phyloP scores from a whole-genome alignment of 2,113 vertebrate genomes.

The Mirza zaza region DNA sequence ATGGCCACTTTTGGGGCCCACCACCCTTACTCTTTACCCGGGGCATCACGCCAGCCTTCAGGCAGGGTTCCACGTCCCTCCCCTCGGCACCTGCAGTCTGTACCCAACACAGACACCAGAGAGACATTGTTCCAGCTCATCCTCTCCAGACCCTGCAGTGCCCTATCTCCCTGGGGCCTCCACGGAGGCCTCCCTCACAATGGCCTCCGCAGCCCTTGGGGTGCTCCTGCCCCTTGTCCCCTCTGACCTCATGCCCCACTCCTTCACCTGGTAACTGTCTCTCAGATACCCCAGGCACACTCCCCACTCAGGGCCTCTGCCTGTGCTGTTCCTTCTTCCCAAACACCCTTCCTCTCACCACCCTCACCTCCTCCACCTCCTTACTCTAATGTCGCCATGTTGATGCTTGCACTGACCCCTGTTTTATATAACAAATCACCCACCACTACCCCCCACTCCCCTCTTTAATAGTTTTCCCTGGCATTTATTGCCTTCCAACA shows the following conservation, averaged over 20 bases:
- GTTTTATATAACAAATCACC: neutral
- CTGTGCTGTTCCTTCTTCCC: neutral
- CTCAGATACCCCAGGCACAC: neutral
- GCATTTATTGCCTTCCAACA: neutral
- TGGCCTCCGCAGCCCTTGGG: neutral
- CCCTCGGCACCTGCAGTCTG: fast-evolving
- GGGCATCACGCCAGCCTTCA: neutral
- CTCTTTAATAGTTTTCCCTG: neutral
- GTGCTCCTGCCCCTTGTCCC: neutral
- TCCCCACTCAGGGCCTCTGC: neutral
- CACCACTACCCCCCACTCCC: neutral
- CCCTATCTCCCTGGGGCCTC: neutral
- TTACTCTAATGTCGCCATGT: neutral
- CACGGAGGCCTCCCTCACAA: too few relatives aligned
- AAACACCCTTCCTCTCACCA: neutral
- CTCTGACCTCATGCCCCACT: neutral
- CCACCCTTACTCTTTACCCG: neutral
- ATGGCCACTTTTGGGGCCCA: neutral
- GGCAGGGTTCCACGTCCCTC: neutral
- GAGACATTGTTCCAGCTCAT: neutral
- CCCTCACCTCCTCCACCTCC: neutral
- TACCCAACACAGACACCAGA: neutral
- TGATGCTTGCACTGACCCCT: neutral
- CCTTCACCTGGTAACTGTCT: neutral
- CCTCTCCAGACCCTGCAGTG: neutral